These are phyloP conservation scores for Phocoena phocoena DNA, from an alignment of 2,113 vertebrate species.

Conservation along the genomic window DNA sequence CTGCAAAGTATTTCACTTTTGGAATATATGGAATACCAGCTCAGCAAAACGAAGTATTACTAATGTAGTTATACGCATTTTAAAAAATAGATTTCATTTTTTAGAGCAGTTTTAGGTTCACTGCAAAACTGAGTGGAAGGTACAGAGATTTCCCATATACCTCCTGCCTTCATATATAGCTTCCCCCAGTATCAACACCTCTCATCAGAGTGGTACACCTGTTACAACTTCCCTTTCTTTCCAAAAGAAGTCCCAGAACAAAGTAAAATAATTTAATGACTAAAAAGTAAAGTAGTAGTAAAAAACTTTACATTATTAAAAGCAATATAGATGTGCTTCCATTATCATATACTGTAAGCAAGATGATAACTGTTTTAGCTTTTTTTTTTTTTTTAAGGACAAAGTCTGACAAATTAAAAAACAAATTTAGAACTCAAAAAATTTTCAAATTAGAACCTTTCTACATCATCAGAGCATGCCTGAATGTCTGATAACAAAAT, in stretches of 20 bases:
- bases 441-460: conserved; percentile 20
- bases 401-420: conserved; percentile 40
- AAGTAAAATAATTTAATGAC: neutral
- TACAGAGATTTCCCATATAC: neutral
- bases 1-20: neutral
- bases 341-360: neutral
- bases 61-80: neutral
- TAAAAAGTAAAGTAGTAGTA: neutral
- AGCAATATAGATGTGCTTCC: neutral
- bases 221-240: neutral
- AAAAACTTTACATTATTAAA: conserved; percentile 19
- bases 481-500: neutral
- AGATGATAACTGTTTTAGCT: neutral
- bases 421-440: conserved; percentile 34
- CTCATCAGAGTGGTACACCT: neutral
- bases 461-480: neutral
- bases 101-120: neutral
- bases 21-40: neutral
- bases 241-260: neutral
- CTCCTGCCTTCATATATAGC: neutral
- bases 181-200: neutral
- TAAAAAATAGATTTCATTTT: neutral
- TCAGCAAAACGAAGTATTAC: conserved; percentile 22
- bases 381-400: conserved; percentile 24
- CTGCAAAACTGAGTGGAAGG: neutral